Conservation (phyloP, 2,113 vertebrate genomes). For the Echinops telfairi region DNA sequence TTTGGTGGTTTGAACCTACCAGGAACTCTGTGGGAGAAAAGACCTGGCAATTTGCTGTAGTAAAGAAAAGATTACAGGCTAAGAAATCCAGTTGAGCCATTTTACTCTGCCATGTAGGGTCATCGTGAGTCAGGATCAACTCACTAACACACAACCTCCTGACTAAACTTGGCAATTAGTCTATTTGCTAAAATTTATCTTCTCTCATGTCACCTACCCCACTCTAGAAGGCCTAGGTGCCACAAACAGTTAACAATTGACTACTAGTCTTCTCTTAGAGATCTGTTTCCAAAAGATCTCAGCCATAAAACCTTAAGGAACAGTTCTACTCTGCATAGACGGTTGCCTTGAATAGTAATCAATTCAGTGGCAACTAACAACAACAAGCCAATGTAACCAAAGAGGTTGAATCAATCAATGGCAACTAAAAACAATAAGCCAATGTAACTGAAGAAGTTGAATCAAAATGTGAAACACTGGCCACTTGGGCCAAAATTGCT, state of each 20-base stretch:
- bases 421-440: not conserved
- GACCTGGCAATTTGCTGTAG: too few relatives aligned
- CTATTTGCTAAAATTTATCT: slow-evolving; percentile 9
- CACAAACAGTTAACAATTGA: too few relatives aligned
- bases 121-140: not conserved
- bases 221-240: not conserved
- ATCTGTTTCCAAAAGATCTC: too few relatives aligned
- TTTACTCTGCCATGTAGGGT: not conserved
- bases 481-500: not conserved
- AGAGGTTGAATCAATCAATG: slow-evolving; percentile 23
- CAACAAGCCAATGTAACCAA: not conserved
- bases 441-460: not conserved
- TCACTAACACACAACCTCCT: not conserved
- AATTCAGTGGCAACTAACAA: not conserved
- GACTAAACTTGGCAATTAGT: not conserved
- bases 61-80: not conserved
- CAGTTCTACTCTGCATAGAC: too few relatives aligned
- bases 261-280: too few relatives aligned
- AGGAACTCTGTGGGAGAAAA: too few relatives aligned
- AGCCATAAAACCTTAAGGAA: too few relatives aligned
- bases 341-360: not conserved
- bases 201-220: not conserved
- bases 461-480: not conserved
- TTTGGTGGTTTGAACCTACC: not conserved
- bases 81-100: not conserved